Conservation (phyloP, 2,797 vertebrate genomes). For the Meriones psammophilus region DNA sequence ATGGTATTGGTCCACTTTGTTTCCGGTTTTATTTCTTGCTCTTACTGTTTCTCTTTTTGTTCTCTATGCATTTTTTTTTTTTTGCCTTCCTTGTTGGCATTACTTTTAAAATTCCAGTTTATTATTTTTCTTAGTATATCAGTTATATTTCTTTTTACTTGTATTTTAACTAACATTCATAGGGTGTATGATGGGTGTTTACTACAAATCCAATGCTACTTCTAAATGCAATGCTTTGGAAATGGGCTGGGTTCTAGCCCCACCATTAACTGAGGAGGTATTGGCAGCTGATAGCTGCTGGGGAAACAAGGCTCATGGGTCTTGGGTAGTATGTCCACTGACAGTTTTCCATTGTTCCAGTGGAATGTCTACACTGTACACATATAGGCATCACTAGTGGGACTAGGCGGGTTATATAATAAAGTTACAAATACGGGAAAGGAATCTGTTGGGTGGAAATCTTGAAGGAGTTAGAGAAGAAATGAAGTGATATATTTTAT, state of each 20-base stretch:
- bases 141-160: neutral
- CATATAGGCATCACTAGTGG: neutral
- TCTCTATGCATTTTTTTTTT: neutral
- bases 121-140: neutral
- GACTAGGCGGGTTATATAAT: neutral
- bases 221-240: neutral
- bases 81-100: neutral
- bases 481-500: neutral
- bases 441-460: neutral
- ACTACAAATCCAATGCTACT: neutral
- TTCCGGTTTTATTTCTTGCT: neutral
- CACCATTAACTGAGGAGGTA: neutral
- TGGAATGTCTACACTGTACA: neutral
- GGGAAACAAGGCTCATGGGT: neutral
- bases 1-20: neutral
- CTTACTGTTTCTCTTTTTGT: neutral
- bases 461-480: neutral
- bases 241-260: no score
- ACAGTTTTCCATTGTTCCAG: neutral
- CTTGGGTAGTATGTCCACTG: neutral
- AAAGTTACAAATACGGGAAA: neutral
- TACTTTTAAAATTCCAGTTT: neutral
- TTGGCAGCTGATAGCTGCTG: neutral
- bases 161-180: neutral
- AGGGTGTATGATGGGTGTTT: neutral